phyloP scores from a whole-genome alignment of 2,797 vertebrate species.

The Xenops minutus region DNA sequence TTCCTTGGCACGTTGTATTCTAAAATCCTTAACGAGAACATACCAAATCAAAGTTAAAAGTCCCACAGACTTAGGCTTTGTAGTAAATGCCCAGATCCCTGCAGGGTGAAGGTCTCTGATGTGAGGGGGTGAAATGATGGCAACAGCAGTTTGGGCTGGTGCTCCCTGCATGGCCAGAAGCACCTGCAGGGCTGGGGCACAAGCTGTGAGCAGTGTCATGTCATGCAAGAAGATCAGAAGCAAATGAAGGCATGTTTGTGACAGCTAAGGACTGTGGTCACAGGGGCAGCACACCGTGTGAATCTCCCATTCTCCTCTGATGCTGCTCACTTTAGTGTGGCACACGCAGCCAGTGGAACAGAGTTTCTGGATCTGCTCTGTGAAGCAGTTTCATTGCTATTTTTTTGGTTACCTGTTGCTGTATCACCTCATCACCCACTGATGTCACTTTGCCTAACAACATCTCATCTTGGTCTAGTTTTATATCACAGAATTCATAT shows the following conservation, averaged over 20 bases:
- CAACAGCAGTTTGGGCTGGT: background rate
- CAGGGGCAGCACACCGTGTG: background rate
- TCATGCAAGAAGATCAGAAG: background rate
- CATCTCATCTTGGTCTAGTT: background rate
- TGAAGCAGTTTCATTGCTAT: background rate
- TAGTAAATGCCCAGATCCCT: background rate
- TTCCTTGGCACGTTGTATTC: background rate
- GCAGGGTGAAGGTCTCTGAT: fast-evolving
- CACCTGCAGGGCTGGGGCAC: background rate
- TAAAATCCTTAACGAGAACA: background rate
- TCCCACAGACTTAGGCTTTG: background rate
- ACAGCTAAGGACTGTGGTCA: background rate
- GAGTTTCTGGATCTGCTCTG: background rate
- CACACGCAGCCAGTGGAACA: background rate
- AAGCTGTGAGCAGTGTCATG: background rate
- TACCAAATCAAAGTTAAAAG: background rate
- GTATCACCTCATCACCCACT: background rate
- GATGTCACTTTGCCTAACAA: background rate
- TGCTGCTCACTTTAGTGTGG: background rate
- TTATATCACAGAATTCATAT: background rate
- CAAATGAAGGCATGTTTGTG: background rate
- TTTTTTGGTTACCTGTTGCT: background rate
- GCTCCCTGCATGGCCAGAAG: background rate
- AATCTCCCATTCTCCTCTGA: background rate
- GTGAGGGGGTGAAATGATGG: background rate